Evolutionary conservation across 1,140 invertebrate genomes (phyloP), one percentile per base, ranked within the genome.

Genomic region (Onthophagus taurus): DNA sequence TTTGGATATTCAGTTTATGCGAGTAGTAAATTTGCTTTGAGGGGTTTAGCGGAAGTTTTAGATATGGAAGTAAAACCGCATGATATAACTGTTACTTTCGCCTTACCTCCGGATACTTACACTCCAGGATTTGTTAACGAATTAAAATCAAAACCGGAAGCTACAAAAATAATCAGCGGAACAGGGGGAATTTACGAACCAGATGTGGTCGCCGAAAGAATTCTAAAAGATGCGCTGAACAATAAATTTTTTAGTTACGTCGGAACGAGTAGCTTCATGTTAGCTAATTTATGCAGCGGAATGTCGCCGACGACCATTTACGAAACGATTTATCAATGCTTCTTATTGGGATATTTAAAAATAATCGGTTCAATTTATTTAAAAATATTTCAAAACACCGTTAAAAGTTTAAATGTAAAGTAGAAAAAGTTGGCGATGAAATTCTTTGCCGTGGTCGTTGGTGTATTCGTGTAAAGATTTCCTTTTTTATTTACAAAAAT

Each of bases 101-200:
- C 83, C 3, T 79, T 89, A 55, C 96, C 97, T 17, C 89, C 96
- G 5, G 96, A 99, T 59, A 99, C 96, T 1, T 89, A 98, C 59
- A 99, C 97, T 2, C 94, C 95, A 23, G 95, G 96, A 16, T 96
- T 90, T 67, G 78, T 76, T 35, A 72, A 77, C 51, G 93, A 97
- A 70, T 77, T 91, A 59, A 69, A 82, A 54, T 74, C 76, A 1
- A 92, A 97, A 70, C 91, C 89, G 2, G 68, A 76, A 33, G 92
- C 92, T 72, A 97, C 92, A 0, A 81, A 81, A 64, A 65, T 92
- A 1, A 95, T 99, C 52, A 90, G 84, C 2, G 77, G 85, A 46
- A 65, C 79, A 29, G 81, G 77, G 16, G 86, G 87, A 3, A 63
- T 97, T 0, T 74, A 81, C 23, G 64, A 77, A 19, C 78, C 96